Base-by-base conservation (phyloP, 2,113 vertebrate species). In the Paratilapia polleni region DNA sequence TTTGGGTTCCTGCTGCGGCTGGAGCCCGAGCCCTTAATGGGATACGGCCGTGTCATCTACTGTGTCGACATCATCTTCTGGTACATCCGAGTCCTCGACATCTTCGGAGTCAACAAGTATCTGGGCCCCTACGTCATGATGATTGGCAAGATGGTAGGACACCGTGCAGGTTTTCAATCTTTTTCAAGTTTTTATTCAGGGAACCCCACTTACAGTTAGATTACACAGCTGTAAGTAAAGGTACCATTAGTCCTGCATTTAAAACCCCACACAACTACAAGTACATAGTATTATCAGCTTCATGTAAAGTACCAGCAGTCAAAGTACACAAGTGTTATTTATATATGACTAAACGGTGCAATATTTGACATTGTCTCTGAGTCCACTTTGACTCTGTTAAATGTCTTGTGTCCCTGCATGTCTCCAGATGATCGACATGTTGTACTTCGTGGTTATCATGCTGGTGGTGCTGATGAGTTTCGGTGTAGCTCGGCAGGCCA, bases 361-460 rank as follows among this genome's bases (percentile, higher is more conserved):
- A 62, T 62, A 6, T 34, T 4, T n/a, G 24, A 10, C 17, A 31
- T 17, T 1, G 2, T 61, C 28, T 11, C 17, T 20, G 60, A 36
- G 17, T 62, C 17, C 28, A 12, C 31, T 0, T 62, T 12, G 31
- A 34, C 0, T 63, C 0, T 0, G 62, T 43, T 68, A 22, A 26
- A 5, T 19, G 41, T 52, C 49, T 5, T 4, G 0, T 19, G 15
- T 58, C 28, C 34, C 41, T 17, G 2, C 4, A 0, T 14, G 52
- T 81, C 31, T 78, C 9, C 95, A 99, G 98, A 99, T 99, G 98
- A 97, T 99, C 17, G 98, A 99, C 95, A 99, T 99, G 98, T 94
- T 99, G 19, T 99, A 99, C 87, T 99, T 99, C 3, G 98, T 99
- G 95, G 97, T 99, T 88, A 99, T 99, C 91, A 99, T 99, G 98